These are phyloP conservation scores for Pipistrellus kuhlii DNA, from an alignment of 2,797 vertebrate genomes.

Conservation along the genomic window DNA sequence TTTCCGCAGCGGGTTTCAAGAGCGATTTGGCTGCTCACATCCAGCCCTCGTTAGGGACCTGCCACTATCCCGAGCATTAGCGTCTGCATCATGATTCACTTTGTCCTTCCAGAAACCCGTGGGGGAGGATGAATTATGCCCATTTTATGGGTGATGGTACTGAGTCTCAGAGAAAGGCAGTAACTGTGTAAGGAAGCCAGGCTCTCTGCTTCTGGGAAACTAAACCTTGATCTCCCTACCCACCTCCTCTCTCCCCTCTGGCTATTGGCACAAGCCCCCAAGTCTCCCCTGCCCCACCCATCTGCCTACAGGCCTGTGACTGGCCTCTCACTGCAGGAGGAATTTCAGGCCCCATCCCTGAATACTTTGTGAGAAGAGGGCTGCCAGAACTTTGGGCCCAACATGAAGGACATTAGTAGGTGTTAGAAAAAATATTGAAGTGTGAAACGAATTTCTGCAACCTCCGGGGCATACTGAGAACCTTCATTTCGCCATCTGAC, in stretches of 20 bases:
- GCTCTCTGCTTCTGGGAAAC: background rate
- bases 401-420: constrained; percentile 84
- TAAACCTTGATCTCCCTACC: background rate
- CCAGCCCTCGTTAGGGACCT: background rate
- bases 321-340: background rate
- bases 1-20: constrained; percentile 7
- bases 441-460: constrained; percentile 86
- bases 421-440: constrained; percentile 86
- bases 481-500: constrained; percentile 82
- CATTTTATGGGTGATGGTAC: background rate
- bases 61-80: background rate
- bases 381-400: constrained; percentile 78
- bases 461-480: constrained; percentile 82
- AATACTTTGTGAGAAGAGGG: constrained; percentile 44
- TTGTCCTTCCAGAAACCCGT: background rate
- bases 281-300: background rate
- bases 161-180: background rate
- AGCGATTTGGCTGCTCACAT: background rate
- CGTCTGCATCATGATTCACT: background rate
- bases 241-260: background rate
- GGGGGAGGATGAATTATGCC: background rate
- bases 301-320: background rate
- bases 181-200: background rate
- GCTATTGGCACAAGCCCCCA: background rate
- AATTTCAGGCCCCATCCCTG: background rate